Evolutionary conservation across 2,113 vertebrate genomes (phyloP).

Genomic region (Lonchura striata): DNA sequence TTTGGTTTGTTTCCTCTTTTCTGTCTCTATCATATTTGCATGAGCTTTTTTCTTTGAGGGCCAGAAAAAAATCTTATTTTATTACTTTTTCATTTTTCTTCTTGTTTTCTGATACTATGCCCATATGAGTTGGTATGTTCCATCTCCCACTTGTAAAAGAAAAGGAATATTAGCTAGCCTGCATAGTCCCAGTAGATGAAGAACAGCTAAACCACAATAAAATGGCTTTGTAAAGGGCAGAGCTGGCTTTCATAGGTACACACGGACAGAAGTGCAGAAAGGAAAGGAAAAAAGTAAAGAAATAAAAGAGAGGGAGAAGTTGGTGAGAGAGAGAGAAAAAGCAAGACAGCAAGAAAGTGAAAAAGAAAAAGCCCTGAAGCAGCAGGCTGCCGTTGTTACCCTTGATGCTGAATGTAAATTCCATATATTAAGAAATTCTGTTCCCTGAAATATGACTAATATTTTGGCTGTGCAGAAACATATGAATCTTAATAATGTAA

Average conservation of each 20-base stretch:
- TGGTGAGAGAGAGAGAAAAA: too few species aligned
- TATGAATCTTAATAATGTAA: not conserved
- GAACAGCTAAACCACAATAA: not conserved
- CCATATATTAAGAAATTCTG: not conserved
- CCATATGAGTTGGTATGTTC: not conserved
- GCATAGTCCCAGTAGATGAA: not conserved
- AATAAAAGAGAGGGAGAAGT: not conserved
- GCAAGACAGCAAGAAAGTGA: not conserved
- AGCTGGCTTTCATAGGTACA: not conserved
- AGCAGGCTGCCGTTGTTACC: not conserved
- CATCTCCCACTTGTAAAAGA: not conserved
- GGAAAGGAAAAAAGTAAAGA: not conserved
- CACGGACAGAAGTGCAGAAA: not conserved
- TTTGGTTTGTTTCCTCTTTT: not conserved
- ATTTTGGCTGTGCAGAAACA: not conserved
- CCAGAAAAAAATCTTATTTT: not conserved
- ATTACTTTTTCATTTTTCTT: conserved; percentile 5
- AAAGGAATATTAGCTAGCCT: not conserved
- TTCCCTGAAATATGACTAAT: not conserved
- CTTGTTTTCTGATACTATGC: not conserved
- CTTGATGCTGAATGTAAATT: not conserved
- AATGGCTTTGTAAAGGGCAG: conserved; percentile 1
- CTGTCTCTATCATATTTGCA: not conserved
- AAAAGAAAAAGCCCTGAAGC: not conserved
- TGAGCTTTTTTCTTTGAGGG: not conserved